phyloP scores from a whole-genome alignment of 2,888 invertebrate genomes.

The Aspidiotus rigidus region DNA sequence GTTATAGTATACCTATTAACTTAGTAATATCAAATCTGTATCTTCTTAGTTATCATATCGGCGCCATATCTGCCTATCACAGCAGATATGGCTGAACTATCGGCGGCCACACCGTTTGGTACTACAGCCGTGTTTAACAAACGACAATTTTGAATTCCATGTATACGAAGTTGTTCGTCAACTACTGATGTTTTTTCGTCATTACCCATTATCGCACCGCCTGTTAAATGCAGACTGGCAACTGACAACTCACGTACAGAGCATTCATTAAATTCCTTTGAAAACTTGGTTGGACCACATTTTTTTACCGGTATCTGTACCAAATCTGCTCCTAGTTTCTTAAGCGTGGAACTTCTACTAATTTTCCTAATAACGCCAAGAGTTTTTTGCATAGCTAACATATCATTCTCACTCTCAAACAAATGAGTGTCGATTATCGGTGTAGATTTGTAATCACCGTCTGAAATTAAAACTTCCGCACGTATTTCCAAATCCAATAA shows the following conservation, averaged over 20 bases:
- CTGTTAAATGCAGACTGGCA: slow-evolving; percentile 9
- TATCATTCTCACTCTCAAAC: slow-evolving; percentile 10
- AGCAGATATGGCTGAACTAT: slow-evolving; percentile 9
- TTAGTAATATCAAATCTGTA: too few species aligned
- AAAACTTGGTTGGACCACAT: slow-evolving; percentile 13
- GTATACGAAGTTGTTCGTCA: slow-evolving; percentile 18
- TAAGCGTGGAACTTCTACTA: slow-evolving; percentile 16
- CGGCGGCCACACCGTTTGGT: slow-evolving; percentile 12
- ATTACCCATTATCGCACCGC: slow-evolving; percentile 20
- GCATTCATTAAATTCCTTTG: slow-evolving; percentile 9
- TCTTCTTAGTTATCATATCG: too few species aligned
- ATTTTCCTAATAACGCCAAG: slow-evolving; percentile 10
- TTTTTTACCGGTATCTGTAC: slow-evolving; percentile 18
- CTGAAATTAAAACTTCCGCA: slow-evolving; percentile 6
- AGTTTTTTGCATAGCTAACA: slow-evolving; percentile 20
- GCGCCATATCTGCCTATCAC: slow-evolving; percentile 19
- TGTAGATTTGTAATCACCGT: background rate
- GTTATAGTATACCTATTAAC: too few species aligned
- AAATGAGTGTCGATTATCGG: slow-evolving; percentile 17
- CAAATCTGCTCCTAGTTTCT: slow-evolving; percentile 3
- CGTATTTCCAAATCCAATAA: slow-evolving; percentile 8
- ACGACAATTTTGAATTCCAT: slow-evolving; percentile 18
- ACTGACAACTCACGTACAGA: slow-evolving; percentile 19
- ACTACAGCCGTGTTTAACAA: slow-evolving; percentile 11
- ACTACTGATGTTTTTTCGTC: slow-evolving; percentile 18